Percentiles rank a stretch among this genome's conserved stretches.
Evolutionary conservation across 2,888 invertebrate species (phyloP).

Genomic region (Noctua pronuba): DNA sequence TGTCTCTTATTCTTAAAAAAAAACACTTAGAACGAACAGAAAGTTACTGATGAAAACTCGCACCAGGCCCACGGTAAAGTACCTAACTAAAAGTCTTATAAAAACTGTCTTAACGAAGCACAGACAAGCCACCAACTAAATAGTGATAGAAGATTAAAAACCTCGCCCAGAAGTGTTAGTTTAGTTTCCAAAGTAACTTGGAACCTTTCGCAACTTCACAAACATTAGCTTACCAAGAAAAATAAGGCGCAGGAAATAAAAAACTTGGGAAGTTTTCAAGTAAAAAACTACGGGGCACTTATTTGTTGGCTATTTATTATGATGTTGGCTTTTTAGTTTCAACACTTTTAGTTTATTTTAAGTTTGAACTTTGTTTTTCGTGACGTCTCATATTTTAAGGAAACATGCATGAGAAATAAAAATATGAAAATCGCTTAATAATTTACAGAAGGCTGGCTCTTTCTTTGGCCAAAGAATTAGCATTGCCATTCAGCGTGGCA

Average conservation of each 20-base stretch:
- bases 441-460: no score
- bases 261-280: constrained; percentile 47
- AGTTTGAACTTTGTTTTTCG: background rate
- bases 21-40: background rate
- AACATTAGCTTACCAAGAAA: constrained; percentile 59
- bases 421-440: no score
- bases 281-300: constrained; percentile 50
- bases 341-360: background rate
- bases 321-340: constrained; percentile 1
- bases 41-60: background rate
- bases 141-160: constrained; percentile 54
- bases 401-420: no score
- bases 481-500: no score
- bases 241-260: constrained; percentile 49
- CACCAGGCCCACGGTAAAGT: background rate
- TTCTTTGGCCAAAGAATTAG: no score
- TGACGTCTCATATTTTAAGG: no score
- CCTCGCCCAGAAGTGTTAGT: constrained; percentile 45
- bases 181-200: constrained; percentile 53
- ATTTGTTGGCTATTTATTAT: constrained; percentile 54
- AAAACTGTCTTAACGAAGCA: constrained; percentile 3
- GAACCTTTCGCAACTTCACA: constrained; percentile 34
- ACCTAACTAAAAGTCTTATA: background rate
- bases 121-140: constrained; percentile 18
- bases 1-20: background rate